Conservation (phyloP, 1,140 invertebrate genomes). For the Aphelinus certus region DNA sequence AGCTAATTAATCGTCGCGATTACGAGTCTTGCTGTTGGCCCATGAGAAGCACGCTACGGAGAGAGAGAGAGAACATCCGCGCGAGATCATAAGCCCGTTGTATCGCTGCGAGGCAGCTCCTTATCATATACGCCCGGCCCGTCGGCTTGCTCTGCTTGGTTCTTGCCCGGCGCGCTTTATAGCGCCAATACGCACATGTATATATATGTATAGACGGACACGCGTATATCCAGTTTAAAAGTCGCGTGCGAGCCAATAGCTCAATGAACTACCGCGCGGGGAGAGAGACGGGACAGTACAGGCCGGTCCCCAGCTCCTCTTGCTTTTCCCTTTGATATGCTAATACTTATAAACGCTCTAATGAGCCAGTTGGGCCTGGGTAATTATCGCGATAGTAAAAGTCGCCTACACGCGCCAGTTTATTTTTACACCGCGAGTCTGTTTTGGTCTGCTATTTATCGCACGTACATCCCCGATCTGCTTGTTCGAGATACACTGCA, state of each 20-base stretch:
- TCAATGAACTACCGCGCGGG: background rate
- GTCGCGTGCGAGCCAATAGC: constrained; percentile 11
- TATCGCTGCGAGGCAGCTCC: background rate
- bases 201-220: too few relatives aligned
- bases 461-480: too few relatives aligned
- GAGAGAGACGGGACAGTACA: background rate
- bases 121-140: background rate
- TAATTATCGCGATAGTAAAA: too few relatives aligned
- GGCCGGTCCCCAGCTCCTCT: background rate
- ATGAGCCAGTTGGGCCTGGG: too few relatives aligned
- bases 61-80: background rate
- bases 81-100: constrained; percentile 17
- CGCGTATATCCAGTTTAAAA: background rate
- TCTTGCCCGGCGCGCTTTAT: background rate
- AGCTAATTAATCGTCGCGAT: constrained; percentile 37
- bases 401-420: too few relatives aligned
- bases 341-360: constrained; percentile 9
- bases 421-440: too few relatives aligned
- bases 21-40: constrained; percentile 15
- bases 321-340: background rate
- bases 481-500: too few relatives aligned
- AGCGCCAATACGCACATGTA: background rate
- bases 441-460: too few relatives aligned
- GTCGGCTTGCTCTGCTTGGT: constrained; percentile 10
- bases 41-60: too few relatives aligned